Percentiles rank a stretch among this genome's conserved stretches.
Evolutionary conservation across 2,797 vertebrate species (phyloP).

Genomic region (Tapirus indicus): DNA sequence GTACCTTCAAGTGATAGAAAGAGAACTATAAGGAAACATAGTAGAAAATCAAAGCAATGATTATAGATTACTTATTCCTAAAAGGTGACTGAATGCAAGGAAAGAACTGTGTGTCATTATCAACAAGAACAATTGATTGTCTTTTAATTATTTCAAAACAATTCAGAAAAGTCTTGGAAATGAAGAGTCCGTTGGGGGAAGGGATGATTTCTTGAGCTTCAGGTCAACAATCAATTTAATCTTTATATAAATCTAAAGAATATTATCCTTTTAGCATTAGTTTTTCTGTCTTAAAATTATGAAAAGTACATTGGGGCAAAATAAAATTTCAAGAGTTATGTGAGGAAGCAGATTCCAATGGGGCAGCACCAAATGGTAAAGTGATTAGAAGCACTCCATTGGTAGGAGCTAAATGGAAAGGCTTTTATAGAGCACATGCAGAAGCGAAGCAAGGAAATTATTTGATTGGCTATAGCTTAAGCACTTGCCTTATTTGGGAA

Average conservation of each 20-base stretch:
- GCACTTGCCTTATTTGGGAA: background rate
- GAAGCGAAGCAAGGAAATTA: background rate
- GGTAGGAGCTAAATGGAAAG: background rate
- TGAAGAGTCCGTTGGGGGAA: background rate
- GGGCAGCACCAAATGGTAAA: background rate
- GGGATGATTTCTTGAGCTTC: background rate
- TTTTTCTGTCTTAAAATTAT: background rate
- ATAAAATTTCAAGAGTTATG: background rate
- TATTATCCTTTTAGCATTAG: background rate
- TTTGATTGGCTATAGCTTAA: background rate
- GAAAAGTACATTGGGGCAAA: background rate
- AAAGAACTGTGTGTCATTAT: background rate
- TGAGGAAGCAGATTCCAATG: background rate
- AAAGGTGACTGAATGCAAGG: background rate
- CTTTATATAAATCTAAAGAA: background rate
- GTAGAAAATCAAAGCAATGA: background rate
- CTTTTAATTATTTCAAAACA: constrained; percentile 34
- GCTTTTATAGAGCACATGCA: background rate
- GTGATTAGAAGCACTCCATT: background rate
- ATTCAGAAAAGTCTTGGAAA: constrained; percentile 27
- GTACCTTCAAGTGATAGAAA: background rate
- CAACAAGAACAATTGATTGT: background rate
- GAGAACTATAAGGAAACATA: background rate
- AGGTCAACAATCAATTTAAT: constrained; percentile 8
- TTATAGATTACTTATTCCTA: background rate